These are phyloP conservation scores for Sturnus vulgaris DNA, from an alignment of 2,113 vertebrate genomes.

Conservation along the genomic window DNA sequence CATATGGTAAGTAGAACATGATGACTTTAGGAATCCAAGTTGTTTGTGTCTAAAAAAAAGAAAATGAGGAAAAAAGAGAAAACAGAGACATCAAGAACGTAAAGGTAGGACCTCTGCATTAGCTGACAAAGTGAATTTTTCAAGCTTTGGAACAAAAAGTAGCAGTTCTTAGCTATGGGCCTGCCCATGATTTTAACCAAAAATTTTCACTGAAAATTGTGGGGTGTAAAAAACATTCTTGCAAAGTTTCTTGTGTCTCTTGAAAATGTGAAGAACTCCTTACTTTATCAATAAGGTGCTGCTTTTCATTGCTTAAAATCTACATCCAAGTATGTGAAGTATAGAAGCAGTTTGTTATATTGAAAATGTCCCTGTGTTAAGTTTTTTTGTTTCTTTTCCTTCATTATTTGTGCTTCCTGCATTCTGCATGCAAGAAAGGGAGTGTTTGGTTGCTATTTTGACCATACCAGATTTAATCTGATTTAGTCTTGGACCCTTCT, in stretches of 20 bases:
- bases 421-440: not conserved
- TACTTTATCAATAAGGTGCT: not conserved
- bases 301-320: not conserved
- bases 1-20: not conserved
- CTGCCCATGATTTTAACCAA: not conserved
- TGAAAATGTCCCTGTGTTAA: not conserved
- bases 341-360: not conserved
- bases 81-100: not conserved
- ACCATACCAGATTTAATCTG: not conserved
- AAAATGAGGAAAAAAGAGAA: not conserved
- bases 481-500: not conserved
- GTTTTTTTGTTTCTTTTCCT: not conserved
- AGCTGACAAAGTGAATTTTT: not conserved
- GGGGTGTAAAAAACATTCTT: not conserved
- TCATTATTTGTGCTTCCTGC: not conserved
- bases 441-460: not conserved
- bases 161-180: not conserved
- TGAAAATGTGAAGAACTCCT: not conserved
- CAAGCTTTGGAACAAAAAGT: not conserved
- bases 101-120: not conserved
- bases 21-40: not conserved
- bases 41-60: not conserved
- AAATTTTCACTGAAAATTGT: not conserved
- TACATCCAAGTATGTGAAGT: not conserved
- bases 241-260: not conserved